Evolutionary conservation across 2,797 vertebrate species (phyloP).

Genomic region (Coccyzus lansbergi): DNA sequence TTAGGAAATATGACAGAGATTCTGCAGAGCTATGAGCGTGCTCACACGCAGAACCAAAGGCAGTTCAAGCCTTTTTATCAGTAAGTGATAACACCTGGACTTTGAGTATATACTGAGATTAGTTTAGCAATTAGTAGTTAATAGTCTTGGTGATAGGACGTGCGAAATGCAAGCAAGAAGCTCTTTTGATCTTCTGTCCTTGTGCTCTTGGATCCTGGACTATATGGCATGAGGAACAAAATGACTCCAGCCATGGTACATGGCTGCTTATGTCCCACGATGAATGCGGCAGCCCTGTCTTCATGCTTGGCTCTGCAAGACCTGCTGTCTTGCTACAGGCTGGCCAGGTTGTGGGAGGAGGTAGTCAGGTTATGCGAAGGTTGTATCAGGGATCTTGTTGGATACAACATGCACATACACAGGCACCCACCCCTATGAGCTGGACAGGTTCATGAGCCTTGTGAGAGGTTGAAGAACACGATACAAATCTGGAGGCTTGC

Average conservation of each 20-base stretch:
- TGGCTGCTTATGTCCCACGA: not conserved
- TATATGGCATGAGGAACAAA: not conserved
- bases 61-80: not conserved
- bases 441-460: not conserved
- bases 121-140: not conserved
- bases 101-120: not conserved
- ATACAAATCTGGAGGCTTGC: not conserved
- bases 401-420: not conserved
- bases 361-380: not conserved
- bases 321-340: not conserved
- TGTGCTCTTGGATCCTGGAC: not conserved
- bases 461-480: not conserved
- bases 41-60: accelerated
- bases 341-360: not conserved
- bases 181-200: not conserved
- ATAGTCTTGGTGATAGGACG: not conserved
- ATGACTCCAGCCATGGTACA: not conserved
- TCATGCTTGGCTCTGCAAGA: not conserved
- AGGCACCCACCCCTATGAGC: not conserved
- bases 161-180: not conserved
- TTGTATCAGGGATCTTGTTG: not conserved
- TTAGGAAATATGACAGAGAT: not conserved
- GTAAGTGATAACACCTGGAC: not conserved
- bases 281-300: not conserved
- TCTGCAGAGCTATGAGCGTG: not conserved